Conservation (phyloP, 2,888 invertebrate genomes). For the Pseudococcus viburni region DNA sequence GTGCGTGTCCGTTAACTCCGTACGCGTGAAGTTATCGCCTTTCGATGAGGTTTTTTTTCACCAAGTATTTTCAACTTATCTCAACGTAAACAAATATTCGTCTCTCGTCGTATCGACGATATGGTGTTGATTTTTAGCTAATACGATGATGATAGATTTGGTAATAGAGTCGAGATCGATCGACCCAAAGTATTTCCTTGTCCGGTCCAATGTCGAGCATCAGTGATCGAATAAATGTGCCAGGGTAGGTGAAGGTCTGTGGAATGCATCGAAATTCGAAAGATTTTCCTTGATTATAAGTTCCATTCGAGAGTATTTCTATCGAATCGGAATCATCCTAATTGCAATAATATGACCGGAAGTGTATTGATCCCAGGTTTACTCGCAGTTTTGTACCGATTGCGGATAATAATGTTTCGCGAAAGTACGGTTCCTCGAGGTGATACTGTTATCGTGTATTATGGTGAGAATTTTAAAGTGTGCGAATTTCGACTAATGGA, state of each 20-base stretch:
- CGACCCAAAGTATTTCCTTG: background rate
- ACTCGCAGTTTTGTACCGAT: background rate
- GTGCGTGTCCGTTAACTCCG: slow-evolving; percentile 39
- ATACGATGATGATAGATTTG: background rate
- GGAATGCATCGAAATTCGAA: background rate
- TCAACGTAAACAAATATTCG: slow-evolving; percentile 1
- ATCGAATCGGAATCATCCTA: background rate
- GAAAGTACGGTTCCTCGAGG: too few species aligned
- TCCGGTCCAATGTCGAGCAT: background rate
- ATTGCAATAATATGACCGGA: background rate
- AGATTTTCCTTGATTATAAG: background rate
- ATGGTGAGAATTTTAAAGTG: too few species aligned
- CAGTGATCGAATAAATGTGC: background rate
- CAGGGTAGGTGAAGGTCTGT: background rate
- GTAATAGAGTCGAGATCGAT: background rate
- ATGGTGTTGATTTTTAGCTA: slow-evolving; percentile 9
- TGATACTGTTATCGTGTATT: too few species aligned
- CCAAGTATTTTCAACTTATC: background rate
- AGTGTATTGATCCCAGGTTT: background rate
- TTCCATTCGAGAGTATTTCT: background rate
- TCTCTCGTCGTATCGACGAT: background rate
- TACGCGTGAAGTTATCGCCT: slow-evolving; percentile 24
- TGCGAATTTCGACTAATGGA: too few species aligned
- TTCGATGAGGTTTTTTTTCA: background rate
- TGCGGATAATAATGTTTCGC: background rate